Evolutionary conservation across 2,113 vertebrate genomes (phyloP), one percentile per base, ranked within the genome.

Genomic region (Chaetorhynchus papuensis): DNA sequence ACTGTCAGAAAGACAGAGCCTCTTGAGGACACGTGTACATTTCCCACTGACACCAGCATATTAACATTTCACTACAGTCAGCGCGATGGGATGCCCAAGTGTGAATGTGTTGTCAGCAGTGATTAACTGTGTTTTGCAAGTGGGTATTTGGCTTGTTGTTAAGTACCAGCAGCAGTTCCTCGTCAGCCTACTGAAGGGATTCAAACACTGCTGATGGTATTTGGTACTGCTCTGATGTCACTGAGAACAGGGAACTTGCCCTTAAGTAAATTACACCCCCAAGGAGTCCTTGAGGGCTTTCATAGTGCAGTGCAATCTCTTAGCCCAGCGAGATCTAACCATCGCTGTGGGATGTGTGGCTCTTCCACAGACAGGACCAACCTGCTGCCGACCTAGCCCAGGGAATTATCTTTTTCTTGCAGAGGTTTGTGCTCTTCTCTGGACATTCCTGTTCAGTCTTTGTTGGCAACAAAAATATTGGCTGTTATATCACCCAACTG

Each of bases 331-430:
- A 0, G 3, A 45, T 31, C 23, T 45, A 23, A 56, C 23, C 1
- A 3, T 17, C 2, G 0, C n/a, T 42, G 11, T n/a, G 47, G 33
- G 39, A 28, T 0, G 0, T 13, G 23, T 31, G 24, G 60, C 22
- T 35, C 27, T 56, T 69, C 20, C 57, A 60, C 8, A 60, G 33
- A 27, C 4, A 57, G 27, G 21, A 57, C 13, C 41, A 12, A 53
- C 8, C 20, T 27, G 6, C 23, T 69, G 31, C 49, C 75, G 17
- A 79, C 5, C 17, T 37, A 14, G 23, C 6, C 17, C 17, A 12
- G 63, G 23, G n/a, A 88, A 44, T 57, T 31, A 56, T 13, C 8
- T 20, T 53, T 59, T 87, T 28, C n/a, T 69, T 90, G 20, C 26
- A 72, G 85, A 65, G n/a, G 20, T 47, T 79, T 1, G 0, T 53